Percentiles rank a stretch among this genome's conserved stretches.
These are phyloP conservation scores for Drosophila diplacantha DNA, from an alignment of 2,888 invertebrate genomes.

Conservation along the genomic window DNA sequence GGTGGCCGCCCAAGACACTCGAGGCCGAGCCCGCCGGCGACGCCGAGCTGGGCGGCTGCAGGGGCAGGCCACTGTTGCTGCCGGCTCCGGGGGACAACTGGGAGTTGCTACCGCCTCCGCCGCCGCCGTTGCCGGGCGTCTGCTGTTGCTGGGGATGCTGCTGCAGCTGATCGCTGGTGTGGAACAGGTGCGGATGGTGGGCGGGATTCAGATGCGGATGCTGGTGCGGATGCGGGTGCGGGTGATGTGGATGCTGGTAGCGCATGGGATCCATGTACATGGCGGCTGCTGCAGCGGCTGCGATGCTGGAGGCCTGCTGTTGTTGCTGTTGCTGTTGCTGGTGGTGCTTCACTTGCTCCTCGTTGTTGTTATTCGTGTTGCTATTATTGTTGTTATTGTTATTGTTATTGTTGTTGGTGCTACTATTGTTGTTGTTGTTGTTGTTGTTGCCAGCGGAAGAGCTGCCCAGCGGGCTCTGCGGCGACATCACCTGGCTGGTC, in stretches of 20 bases:
- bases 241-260: constrained; percentile 77
- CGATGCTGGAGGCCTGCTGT: constrained; percentile 76
- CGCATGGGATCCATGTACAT: constrained; percentile 78
- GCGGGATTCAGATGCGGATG: constrained; percentile 77
- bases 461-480: constrained; percentile 76
- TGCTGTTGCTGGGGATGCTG: constrained; percentile 72
- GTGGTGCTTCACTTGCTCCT: constrained; percentile 72
- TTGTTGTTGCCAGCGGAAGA: constrained; percentile 69
- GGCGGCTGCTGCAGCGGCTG: constrained; percentile 78
- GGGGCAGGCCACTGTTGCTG: constrained; percentile 68
- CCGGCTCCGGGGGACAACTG: constrained; percentile 73
- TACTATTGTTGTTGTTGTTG: constrained; percentile 70
- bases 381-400: constrained; percentile 66
- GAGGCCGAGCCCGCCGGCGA: constrained; percentile 51
- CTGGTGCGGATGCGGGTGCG: constrained; percentile 70
- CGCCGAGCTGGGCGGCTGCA: constrained; percentile 71
- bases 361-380: constrained; percentile 62
- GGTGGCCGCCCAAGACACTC: constrained; percentile 75
- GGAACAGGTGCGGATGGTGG: constrained; percentile 77
- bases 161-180: constrained; percentile 76
- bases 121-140: constrained; percentile 32
- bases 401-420: constrained; percentile 56
- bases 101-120: constrained; percentile 52
- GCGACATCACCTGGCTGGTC: constrained; percentile 77
- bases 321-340: constrained; percentile 66